These are phyloP conservation scores for Cabera pusaria DNA, from an alignment of 2,888 invertebrate species.

Conservation along the genomic window DNA sequence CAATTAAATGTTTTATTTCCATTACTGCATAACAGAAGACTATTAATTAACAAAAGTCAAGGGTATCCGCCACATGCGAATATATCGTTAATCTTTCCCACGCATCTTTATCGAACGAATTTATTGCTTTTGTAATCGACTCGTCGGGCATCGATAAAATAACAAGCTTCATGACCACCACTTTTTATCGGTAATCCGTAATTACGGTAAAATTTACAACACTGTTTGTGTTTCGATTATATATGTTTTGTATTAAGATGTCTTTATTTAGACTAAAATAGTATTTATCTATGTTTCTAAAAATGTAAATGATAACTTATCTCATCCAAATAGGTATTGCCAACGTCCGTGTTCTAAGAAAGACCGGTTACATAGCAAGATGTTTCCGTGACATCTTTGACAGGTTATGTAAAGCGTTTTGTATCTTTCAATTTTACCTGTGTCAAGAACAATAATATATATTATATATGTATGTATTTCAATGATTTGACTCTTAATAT, in stretches of 20 bases:
- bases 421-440: too few species aligned
- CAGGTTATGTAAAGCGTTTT: conserved; percentile 1
- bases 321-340: conserved; percentile 7
- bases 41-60: conserved; percentile 34
- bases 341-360: conserved; percentile 15
- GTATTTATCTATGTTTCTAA: too few species aligned
- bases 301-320: too few species aligned
- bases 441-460: too few species aligned
- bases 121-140: conserved; percentile 36
- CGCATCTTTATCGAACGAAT: conserved; percentile 26
- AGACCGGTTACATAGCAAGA: conserved; percentile 15
- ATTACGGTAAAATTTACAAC: conserved; percentile 12
- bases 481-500: too few species aligned
- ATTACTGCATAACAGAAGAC: conserved; percentile 1
- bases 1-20: too few species aligned
- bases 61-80: conserved; percentile 26
- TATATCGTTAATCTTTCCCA: conserved; percentile 17
- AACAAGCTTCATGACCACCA: conserved; percentile 14
- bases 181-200: conserved; percentile 11
- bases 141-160: conserved; percentile 33
- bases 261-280: too few species aligned
- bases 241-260: too few species aligned
- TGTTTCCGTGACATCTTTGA: conserved; percentile 11
- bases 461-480: too few species aligned
- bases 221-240: conserved; percentile 12